A percentile compares a stretch with the other conserved stretches of the same genome.
Conservation (phyloP, 23 tunicate species). For the Halocynthia aurantium region DNA sequence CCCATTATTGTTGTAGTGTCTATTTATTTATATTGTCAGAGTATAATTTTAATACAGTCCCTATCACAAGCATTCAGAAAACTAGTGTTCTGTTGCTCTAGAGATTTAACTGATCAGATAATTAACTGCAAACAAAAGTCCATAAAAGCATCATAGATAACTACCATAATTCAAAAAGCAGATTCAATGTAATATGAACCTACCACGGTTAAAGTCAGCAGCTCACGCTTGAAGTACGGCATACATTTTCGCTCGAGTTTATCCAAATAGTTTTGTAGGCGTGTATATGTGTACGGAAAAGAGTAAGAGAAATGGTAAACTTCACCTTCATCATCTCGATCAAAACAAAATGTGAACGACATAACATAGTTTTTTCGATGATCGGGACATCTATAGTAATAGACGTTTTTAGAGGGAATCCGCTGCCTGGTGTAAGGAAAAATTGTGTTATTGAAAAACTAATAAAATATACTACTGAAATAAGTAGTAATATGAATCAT, state of each 20-base stretch:
- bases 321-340: slow-evolving; percentile 81
- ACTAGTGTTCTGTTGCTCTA: too few relatives aligned
- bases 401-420: slow-evolving; percentile 90
- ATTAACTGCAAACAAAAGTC: background rate
- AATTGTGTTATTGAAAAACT: background rate
- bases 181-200: slow-evolving; percentile 4
- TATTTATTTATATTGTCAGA: too few relatives aligned
- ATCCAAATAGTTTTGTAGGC: slow-evolving; percentile 74
- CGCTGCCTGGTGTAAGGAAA: slow-evolving; percentile 47
- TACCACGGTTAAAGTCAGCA: slow-evolving; percentile 79
- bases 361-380: slow-evolving; percentile 94
- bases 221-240: slow-evolving; percentile 66
- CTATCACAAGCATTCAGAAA: too few relatives aligned
- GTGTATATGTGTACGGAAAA: slow-evolving; percentile 79
- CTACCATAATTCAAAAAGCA: background rate
- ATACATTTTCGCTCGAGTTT: slow-evolving; percentile 55
- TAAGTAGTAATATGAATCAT: background rate
- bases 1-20: too few relatives aligned
- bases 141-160: background rate
- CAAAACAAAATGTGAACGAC: slow-evolving; percentile 96
- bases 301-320: slow-evolving; percentile 88
- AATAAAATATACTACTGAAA: background rate
- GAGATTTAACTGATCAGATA: background rate
- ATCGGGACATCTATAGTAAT: slow-evolving; percentile 89
- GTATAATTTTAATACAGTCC: too few relatives aligned